Conservation (phyloP, 2,113 vertebrate species). For the Nannospalax galili region DNA sequence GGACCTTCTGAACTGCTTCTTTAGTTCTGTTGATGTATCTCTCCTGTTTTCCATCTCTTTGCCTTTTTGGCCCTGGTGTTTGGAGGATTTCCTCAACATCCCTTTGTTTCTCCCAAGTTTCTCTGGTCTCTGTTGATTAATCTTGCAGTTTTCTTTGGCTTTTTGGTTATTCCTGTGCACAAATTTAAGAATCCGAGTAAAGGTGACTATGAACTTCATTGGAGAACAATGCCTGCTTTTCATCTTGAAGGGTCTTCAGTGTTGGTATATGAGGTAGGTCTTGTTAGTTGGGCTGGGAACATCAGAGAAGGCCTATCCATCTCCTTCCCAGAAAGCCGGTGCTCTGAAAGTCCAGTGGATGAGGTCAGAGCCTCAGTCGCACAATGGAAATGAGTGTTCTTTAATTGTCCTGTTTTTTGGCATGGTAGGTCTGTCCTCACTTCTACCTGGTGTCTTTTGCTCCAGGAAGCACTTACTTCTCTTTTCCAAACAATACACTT, state of each 20-base stretch:
- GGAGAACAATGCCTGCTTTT: background rate
- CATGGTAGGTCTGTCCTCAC: background rate
- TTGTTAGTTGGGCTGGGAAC: background rate
- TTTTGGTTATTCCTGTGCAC: background rate
- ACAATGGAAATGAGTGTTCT: background rate
- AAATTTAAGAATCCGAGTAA: background rate
- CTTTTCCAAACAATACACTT: constrained; percentile 7
- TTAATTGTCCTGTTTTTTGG: background rate
- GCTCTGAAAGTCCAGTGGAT: background rate
- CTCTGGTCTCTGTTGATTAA: background rate
- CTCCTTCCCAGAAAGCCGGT: background rate
- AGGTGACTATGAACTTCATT: background rate
- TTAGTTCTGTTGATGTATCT: background rate
- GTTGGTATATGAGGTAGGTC: background rate
- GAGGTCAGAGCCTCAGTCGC: background rate
- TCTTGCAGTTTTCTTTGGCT: background rate
- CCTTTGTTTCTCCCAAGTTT: background rate
- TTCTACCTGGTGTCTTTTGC: background rate
- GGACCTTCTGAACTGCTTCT: background rate
- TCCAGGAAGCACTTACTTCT: background rate
- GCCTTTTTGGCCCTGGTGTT: background rate
- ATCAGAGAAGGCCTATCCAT: background rate
- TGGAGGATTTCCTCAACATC: background rate
- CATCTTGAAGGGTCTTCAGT: background rate
- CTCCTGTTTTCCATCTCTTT: background rate